These are phyloP conservation scores for Lepidurus apus DNA, from an alignment of 1,140 invertebrate genomes.

Conservation along the genomic window DNA sequence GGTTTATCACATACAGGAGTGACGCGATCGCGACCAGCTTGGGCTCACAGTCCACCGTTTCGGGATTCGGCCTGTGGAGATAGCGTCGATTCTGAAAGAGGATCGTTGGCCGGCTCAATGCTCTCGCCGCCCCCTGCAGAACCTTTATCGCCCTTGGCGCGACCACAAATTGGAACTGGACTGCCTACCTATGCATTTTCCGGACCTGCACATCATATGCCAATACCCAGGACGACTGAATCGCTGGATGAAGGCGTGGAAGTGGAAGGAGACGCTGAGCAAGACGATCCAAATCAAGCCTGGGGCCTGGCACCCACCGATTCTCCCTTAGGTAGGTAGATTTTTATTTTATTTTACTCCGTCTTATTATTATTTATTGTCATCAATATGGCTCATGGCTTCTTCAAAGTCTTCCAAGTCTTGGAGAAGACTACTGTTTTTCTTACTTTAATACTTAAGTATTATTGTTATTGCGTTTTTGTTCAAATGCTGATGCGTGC, in stretches of 20 bases:
- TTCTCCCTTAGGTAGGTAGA: slow-evolving; percentile 29
- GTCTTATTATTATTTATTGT: too few species aligned
- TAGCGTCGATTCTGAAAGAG: slow-evolving; percentile 31
- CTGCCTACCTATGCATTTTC: slow-evolving; percentile 6
- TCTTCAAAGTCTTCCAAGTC: too few species aligned
- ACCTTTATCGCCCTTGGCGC: slow-evolving; percentile 20
- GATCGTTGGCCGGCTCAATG: slow-evolving; percentile 26
- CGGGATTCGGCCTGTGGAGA: slow-evolving; percentile 32
- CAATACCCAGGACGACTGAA: slow-evolving; percentile 8
- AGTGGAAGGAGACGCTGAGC: slow-evolving; percentile 6
- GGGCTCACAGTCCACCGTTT: slow-evolving; percentile 31
- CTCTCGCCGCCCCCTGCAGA: slow-evolving; percentile 25
- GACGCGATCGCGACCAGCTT: slow-evolving; percentile 24
- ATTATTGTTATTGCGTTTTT: too few species aligned
- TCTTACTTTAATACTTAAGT: too few species aligned
- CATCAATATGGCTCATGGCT: too few species aligned
- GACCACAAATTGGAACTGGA: background rate
- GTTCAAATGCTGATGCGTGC: too few species aligned
- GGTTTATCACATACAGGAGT: slow-evolving; percentile 1
- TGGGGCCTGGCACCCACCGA: slow-evolving; percentile 14
- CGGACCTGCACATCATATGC: background rate
- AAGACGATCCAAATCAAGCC: background rate
- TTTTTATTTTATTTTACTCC: background rate
- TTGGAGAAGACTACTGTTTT: background rate
- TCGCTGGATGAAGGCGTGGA: slow-evolving; percentile 31